Conservation (phyloP, 2,888 invertebrate genomes). For the Nymphalis c-album region DNA sequence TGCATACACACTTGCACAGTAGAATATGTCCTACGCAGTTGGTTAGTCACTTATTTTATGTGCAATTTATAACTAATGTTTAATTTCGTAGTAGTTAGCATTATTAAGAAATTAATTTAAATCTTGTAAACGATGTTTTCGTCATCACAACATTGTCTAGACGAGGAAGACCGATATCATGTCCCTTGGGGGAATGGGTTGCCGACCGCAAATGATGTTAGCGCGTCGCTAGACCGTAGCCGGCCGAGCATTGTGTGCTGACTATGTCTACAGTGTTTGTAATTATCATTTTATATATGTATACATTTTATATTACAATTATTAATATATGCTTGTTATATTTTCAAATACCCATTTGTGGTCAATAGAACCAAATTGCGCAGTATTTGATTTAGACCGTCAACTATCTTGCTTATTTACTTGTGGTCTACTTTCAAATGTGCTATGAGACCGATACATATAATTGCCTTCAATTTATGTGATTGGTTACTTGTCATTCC, state of each 20-base stretch:
- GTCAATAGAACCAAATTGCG: conserved; percentile 10
- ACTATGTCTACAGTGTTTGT: conserved; percentile 9
- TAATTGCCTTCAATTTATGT: conserved; percentile 26
- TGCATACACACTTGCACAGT: too few species aligned
- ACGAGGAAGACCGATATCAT: conserved; percentile 61
- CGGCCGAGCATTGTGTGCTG: conserved; percentile 50
- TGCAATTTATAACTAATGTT: too few species aligned
- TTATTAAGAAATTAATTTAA: background rate
- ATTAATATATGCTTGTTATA: background rate
- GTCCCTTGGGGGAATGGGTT: conserved; percentile 62
- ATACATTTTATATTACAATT: background rate
- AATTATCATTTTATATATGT: conserved; percentile 12
- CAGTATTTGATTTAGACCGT: conserved; percentile 24
- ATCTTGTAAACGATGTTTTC: conserved; percentile 9
- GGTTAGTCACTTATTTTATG: too few species aligned
- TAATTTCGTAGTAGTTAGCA: background rate
- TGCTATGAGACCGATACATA: conserved; percentile 17
- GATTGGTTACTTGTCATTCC: conserved; percentile 9
- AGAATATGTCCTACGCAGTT: too few species aligned
- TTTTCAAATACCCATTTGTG: background rate
- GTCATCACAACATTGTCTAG: conserved; percentile 58
- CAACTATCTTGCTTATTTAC: conserved; percentile 30
- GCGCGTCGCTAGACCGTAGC: conserved; percentile 63
- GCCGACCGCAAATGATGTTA: conserved; percentile 73
- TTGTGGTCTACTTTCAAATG: conserved; percentile 27